phyloP scores from a whole-genome alignment of 2,797 vertebrate species.

The Nothura maculosa region DNA sequence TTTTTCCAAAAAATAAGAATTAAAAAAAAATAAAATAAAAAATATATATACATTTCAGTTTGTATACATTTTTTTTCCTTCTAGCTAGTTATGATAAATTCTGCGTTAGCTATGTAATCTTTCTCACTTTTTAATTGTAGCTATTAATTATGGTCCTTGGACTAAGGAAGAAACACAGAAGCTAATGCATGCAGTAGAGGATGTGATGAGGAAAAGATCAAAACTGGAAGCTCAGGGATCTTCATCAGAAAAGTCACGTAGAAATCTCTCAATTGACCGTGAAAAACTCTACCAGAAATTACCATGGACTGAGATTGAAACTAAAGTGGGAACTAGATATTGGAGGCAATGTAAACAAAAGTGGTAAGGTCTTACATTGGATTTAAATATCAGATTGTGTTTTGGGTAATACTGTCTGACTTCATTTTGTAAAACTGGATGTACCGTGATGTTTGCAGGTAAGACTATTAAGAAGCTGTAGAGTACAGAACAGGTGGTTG shows the following conservation, averaged over 20 bases:
- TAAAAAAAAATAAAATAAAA: too few species aligned
- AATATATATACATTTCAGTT: too few species aligned
- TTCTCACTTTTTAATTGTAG: conserved; percentile 38
- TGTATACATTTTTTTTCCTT: neutral
- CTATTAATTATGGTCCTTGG: conserved; percentile 77
- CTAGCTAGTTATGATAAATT: neutral
- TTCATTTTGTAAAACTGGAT: neutral
- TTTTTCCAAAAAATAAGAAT: neutral
- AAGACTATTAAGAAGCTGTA: neutral
- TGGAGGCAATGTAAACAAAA: conserved; percentile 85
- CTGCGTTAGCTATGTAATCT: neutral
- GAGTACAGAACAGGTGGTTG: neutral
- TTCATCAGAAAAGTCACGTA: neutral
- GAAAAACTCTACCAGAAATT: conserved; percentile 73
- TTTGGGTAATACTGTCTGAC: neutral
- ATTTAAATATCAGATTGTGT: neutral
- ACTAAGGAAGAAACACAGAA: conserved; percentile 68
- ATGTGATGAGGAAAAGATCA: conserved; percentile 45
- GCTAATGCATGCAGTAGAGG: conserved; percentile 72
- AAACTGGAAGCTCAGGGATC: neutral
- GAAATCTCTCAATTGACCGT: conserved; percentile 1
- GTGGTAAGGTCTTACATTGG: conserved; percentile 75
- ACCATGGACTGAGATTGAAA: conserved; percentile 78
- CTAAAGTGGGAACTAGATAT: conserved; percentile 77
- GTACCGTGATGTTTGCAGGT: neutral